phyloP scores from a whole-genome alignment of 2,888 invertebrate species.

The Thysanoteuthis rhombus region DNA sequence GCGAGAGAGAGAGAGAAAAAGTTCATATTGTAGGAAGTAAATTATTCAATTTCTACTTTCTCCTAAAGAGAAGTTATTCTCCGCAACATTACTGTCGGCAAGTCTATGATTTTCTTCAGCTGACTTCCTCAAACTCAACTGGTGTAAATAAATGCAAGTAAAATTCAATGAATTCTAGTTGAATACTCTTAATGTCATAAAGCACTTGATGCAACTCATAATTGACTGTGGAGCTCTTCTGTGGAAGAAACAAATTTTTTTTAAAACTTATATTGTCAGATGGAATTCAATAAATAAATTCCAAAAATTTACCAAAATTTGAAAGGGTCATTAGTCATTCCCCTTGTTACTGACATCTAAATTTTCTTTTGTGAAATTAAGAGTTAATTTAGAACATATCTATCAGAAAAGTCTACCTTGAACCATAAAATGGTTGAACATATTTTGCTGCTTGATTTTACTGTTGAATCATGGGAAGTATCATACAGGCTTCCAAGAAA shows the following conservation, averaged over 20 bases:
- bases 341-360: neutral
- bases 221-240: no score
- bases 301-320: no score
- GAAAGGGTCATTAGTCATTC: neutral
- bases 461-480: neutral
- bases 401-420: neutral
- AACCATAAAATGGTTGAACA: no score
- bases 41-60: neutral
- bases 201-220: no score
- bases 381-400: neutral
- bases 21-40: neutral
- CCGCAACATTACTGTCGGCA: neutral
- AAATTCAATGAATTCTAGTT: neutral
- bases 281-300: no score
- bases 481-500: neutral
- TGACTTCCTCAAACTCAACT: no score
- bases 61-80: neutral
- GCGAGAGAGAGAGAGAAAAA: neutral
- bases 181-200: no score
- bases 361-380: neutral
- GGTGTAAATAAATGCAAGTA: neutral
- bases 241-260: no score
- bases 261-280: no score
- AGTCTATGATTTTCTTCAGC: neutral
- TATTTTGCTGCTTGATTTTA: neutral